Evolutionary conservation across 2,113 vertebrate species (phyloP), one percentile per base, ranked within the genome.

Genomic region (Pelobates fuscus): DNA sequence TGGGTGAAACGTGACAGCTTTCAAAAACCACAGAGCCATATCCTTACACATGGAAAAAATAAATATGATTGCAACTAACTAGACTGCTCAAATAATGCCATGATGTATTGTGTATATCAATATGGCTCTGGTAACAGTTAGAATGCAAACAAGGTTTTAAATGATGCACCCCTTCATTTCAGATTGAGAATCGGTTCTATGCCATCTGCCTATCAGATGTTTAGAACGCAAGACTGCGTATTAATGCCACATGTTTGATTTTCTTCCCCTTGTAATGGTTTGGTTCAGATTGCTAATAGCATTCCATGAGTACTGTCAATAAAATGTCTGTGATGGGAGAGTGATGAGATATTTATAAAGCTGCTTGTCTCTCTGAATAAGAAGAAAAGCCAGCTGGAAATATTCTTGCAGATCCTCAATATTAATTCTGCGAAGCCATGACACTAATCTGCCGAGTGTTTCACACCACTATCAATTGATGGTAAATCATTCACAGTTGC

Each of bases 111-210:
- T 93, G 94, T 96, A 94, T 94, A 92, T 96, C 94, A 98, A 96
- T 98, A 97, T 96, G 95, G 95, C 94, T 90, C 90, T 93, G 93
- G 92, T 96, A 95, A 95, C 94, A 94, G 95, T 96, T 96, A 95
- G 95, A 97, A 99, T 97, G 94, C 95, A 98, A 98, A 98, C 96
- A 98, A 97, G 96, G 89, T 93, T 94, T 94, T 94, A 97, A 97
- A 98, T 96, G 91, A 98, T 95, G 94, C 94, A 93, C 92, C 93
- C 92, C 93, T 94, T 94, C 93, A 91, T 94, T 94, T 94, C 94
- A 95, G 90, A 91, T 94, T 93, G 92, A 93, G 91, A 91, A 91
- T 93, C 87, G 88, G 89, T 91, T 92, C 92, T 91, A 87, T 88
- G 82, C 95, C 95, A 98, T 98, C 96, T 98, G 97, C 94, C 93